These are phyloP conservation scores for Takifugu ocellatus DNA, from an alignment of 2,797 vertebrate species.

Conservation along the genomic window DNA sequence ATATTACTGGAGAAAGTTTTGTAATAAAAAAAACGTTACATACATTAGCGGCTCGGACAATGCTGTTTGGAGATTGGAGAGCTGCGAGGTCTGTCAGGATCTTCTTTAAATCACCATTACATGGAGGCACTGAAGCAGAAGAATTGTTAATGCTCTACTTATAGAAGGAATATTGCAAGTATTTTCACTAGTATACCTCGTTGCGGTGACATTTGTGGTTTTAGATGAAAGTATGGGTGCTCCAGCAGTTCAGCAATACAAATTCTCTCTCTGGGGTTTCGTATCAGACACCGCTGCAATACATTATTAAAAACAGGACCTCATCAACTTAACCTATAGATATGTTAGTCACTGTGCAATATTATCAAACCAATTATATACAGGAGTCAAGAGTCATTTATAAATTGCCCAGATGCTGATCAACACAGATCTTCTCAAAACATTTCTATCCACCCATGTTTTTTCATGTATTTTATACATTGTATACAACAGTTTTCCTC, in stretches of 20 bases:
- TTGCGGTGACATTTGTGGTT: constrained; percentile 65
- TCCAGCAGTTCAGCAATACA: constrained; percentile 86
- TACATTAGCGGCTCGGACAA: constrained; percentile 89
- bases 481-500: too few relatives aligned
- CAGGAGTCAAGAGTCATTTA: too few relatives aligned
- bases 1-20: rapidly evolving
- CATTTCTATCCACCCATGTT: too few relatives aligned
- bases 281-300: constrained; percentile 84
- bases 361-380: too few relatives aligned
- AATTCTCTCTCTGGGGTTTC: constrained; percentile 89
- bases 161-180: not conserved
- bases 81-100: constrained; percentile 90
- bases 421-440: too few relatives aligned
- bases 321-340: too few relatives aligned
- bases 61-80: constrained; percentile 93
- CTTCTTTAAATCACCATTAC: constrained; percentile 80
- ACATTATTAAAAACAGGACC: not conserved
- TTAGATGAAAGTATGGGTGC: constrained; percentile 90
- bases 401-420: too few relatives aligned
- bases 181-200: constrained; percentile 72
- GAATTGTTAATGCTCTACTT: not conserved
- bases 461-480: too few relatives aligned
- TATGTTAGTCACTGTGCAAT: not conserved
- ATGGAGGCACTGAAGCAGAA: constrained; percentile 37
- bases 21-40: constrained; percentile 39